These are phyloP conservation scores for Porites australiensis DNA, from an alignment of 64 coral and sea anemone genomes.

Conservation along the genomic window DNA sequence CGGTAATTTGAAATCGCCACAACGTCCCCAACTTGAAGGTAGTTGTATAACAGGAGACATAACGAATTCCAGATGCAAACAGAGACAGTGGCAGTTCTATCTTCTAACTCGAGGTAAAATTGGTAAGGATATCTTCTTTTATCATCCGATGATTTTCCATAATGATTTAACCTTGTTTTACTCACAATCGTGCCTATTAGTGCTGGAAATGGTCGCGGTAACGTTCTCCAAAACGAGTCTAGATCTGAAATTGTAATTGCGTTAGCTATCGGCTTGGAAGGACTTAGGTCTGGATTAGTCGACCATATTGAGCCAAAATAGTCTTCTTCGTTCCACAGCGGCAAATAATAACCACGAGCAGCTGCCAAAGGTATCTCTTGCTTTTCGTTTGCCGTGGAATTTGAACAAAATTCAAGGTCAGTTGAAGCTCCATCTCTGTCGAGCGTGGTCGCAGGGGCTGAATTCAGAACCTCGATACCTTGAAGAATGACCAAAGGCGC, in stretches of 20 bases:
- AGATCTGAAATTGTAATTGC: slow-evolving; percentile 70
- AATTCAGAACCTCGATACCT: slow-evolving; percentile 66
- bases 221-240: slow-evolving; percentile 39
- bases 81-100: slow-evolving; percentile 39
- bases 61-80: slow-evolving; percentile 73
- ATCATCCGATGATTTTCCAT: slow-evolving; percentile 62
- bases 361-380: slow-evolving; percentile 29
- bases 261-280: slow-evolving; percentile 16
- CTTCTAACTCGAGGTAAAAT: slow-evolving; percentile 57
- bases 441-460: background rate
- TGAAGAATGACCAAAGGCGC: slow-evolving; percentile 48
- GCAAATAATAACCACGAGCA: slow-evolving; percentile 73
- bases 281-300: slow-evolving; percentile 28
- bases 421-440: background rate
- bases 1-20: slow-evolving; percentile 60
- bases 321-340: slow-evolving; percentile 75
- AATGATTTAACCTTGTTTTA: slow-evolving; percentile 73
- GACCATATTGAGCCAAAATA: slow-evolving; percentile 63
- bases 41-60: slow-evolving; percentile 65
- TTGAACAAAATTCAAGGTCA: slow-evolving; percentile 20
- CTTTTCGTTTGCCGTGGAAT: slow-evolving; percentile 68
- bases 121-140: slow-evolving; percentile 73
- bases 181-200: slow-evolving; percentile 67
- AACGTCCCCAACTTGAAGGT: slow-evolving; percentile 71
- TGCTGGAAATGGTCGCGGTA: slow-evolving; percentile 66